Conservation (phyloP, 2,888 invertebrate genomes). For the Orthosia gothica region DNA sequence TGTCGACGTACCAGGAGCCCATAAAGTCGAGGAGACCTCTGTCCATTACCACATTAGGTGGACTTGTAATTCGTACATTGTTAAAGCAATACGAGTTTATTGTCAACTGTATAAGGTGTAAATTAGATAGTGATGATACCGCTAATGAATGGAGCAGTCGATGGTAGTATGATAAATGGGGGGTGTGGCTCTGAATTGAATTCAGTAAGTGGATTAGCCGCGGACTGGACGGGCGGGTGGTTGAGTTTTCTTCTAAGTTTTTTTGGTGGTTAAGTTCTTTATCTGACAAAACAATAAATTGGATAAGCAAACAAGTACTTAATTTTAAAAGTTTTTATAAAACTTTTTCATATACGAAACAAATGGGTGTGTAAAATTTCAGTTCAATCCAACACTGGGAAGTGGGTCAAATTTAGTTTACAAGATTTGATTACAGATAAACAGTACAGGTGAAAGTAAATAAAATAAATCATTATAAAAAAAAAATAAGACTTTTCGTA, state of each 20-base stretch:
- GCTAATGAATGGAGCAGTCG: constrained; percentile 83
- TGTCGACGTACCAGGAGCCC: constrained; percentile 65
- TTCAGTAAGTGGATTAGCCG: constrained; percentile 83
- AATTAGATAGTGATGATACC: constrained; percentile 73
- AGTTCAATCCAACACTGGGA: too few relatives aligned
- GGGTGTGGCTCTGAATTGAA: constrained; percentile 83
- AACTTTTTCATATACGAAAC: too few relatives aligned
- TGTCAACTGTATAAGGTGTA: constrained; percentile 79
- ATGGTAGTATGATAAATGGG: constrained; percentile 84
- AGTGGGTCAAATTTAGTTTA: too few relatives aligned
- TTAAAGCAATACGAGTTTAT: constrained; percentile 79
- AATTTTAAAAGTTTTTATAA: too few relatives aligned
- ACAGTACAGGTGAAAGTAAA: too few relatives aligned
- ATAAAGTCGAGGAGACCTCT: constrained; percentile 64
- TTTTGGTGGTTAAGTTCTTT: background rate
- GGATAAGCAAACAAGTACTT: background rate
- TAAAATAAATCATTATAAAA: too few relatives aligned
- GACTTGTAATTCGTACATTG: constrained; percentile 71
- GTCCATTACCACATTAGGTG: constrained; percentile 81
- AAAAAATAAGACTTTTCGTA: too few relatives aligned
- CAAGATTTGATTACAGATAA: too few relatives aligned
- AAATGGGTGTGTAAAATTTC: too few relatives aligned
- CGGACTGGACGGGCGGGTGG: constrained; percentile 58
- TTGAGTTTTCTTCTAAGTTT: background rate
- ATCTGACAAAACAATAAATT: background rate